Base-by-base conservation (phyloP, 2,797 vertebrate species). In the Chelmon rostratus region DNA sequence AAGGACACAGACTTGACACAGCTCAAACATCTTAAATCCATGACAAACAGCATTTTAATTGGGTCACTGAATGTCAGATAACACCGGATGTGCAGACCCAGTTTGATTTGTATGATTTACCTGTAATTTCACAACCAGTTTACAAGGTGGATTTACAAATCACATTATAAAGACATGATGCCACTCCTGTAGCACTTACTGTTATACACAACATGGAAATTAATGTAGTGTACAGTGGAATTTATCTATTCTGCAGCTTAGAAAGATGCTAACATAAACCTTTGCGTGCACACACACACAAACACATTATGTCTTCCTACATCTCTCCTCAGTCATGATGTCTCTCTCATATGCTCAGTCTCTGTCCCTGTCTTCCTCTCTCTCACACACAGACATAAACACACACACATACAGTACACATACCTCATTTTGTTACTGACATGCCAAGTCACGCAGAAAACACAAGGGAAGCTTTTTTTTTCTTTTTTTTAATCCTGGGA, bases 391-490 rank as follows among this genome's bases (percentile, higher is more conserved):
- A 67, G 44, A 72, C n/a, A 69, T 25, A 61, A 47, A 59, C 58
- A 79, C 50, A 68, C 44, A 72, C 23, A 69, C 28, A 62, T 47
- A 61, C 54, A 78, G 38, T 1, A 69, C 56, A 78, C 61, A 58
- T 47, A 74, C 28, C 47, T 77, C 56, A 64, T 86, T 92, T 76
- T 86, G 76, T 79, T 69, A 73, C 84, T 53, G 79, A 83, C 85
- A 82, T 73, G 85, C 72, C 82, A 77, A 85, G 78, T 86, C 88
- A 87, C 83, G 85, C 82, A 85, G 84, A 85, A 90, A 84, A 89
- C 81, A 88, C 79, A 81, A 82, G 76, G 77, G 83, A 84, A 66
- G 67, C 25, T 73, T 78, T 35, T 64, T 78, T 73, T 35, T 35
- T 64, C 78, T 73, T 35, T 52, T 71, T 84, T 76, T 78, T 49